Conservation (phyloP, 2,797 vertebrate genomes). For the Trematomus bernacchii region DNA sequence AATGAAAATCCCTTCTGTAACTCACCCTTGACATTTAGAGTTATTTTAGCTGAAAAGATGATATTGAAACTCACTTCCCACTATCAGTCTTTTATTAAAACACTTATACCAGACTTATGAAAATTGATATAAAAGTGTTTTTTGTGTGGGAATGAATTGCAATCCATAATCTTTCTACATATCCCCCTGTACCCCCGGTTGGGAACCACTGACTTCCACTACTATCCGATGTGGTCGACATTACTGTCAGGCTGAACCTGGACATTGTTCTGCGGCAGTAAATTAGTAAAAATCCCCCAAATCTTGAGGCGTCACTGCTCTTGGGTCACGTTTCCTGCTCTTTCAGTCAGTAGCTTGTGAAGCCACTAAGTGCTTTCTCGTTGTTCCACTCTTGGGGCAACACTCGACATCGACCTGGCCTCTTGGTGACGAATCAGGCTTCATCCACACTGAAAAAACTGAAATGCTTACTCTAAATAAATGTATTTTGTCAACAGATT, state of each 20-base stretch:
- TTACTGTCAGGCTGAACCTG: slow-evolving; percentile 38
- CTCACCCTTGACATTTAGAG: too few species aligned
- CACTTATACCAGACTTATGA: too few species aligned
- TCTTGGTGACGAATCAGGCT: slow-evolving; percentile 44
- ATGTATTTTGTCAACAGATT: too few species aligned
- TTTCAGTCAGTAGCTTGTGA: slow-evolving; percentile 47
- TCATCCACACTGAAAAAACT: slow-evolving; percentile 34
- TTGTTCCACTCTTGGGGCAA: slow-evolving; percentile 38
- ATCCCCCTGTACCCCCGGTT: too few species aligned
- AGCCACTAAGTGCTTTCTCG: slow-evolving; percentile 62
- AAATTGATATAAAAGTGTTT: too few species aligned
- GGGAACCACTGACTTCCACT: slow-evolving; percentile 56
- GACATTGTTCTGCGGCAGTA: slow-evolving; percentile 58
- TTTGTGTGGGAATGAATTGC: too few species aligned
- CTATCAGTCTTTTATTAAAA: too few species aligned
- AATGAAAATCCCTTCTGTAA: too few species aligned
- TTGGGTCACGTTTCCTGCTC: slow-evolving; percentile 51
- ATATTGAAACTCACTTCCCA: too few species aligned
- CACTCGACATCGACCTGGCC: slow-evolving; percentile 47
- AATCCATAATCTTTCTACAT: too few species aligned
- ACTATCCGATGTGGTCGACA: slow-evolving; percentile 53
- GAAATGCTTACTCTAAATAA: too few species aligned
- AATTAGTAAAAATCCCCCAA: slow-evolving; percentile 48
- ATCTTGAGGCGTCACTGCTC: slow-evolving; percentile 38
- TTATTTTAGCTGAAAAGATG: too few species aligned